Evolutionary conservation across 2,797 vertebrate species (phyloP), one percentile per base, ranked within the genome.

Genomic region (Miichthys miiuy): DNA sequence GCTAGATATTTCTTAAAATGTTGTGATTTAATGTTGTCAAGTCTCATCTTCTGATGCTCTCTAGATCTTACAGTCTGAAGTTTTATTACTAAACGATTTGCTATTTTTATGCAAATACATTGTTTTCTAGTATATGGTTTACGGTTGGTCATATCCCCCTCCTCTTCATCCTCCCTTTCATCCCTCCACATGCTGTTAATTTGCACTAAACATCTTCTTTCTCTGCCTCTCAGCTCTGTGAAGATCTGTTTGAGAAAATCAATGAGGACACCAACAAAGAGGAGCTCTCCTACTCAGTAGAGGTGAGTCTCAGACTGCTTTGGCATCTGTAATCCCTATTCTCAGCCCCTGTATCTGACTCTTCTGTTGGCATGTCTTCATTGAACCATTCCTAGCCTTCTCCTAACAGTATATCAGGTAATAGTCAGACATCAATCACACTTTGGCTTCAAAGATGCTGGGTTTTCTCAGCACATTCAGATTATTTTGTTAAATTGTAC

Each of bases 241-340:
- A 99, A 95, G 98, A 99, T 50, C 95, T 99, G 2, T 99, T 99
- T 94, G 97, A 99, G 94, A 98, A 99, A 95, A 99, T 99, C 93
- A 98, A 97, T 92, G 97, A 86, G 7, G 88, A 97, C 93, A 96
- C 94, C 93, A 97, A 97, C 94, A 97, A 98, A 77, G 97, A 97
- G 34, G 96, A 97, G 71, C 96, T 99, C 86, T 99, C 98, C 1
- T 99, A 97, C 89, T 99, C 98, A 10, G 98, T 99, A 52, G 98
- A 99, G 97, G 98, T 99, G 93, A 96, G 96, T 93, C 12, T 72
- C 51, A 18, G 41, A 64, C 56, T 68, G 67, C 76, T 52, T 69
- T 52, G 20, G n/a, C 56, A 21, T 72, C 0, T 84, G 41, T 84
- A 68, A 82, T 80, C 54, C 67, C 25, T 8, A 2, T 66, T 63